Conservation (phyloP, 2,797 vertebrate genomes). For the Neosilurus mollespiculum region DNA sequence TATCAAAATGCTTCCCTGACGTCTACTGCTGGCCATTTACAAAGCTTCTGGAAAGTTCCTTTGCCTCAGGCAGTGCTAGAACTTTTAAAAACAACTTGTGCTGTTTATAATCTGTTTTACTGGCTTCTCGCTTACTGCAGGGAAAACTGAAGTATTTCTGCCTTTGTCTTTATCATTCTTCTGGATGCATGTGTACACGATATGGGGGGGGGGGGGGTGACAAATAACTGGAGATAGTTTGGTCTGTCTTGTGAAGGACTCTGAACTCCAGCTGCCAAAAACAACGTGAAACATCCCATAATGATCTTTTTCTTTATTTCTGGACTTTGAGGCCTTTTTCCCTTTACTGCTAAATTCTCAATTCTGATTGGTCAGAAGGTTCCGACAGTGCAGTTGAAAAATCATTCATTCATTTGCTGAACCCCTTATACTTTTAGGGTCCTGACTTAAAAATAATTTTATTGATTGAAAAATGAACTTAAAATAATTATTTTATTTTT, state of each 20-base stretch:
- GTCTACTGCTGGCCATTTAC: background rate
- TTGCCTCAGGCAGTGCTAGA: background rate
- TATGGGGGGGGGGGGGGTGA: background rate
- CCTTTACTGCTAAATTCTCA: background rate
- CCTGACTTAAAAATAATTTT: too few relatives aligned
- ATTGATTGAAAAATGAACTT: too few relatives aligned
- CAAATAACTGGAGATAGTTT: too few relatives aligned
- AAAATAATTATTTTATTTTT: too few relatives aligned
- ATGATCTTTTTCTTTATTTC: background rate
- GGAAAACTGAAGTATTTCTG: too few relatives aligned
- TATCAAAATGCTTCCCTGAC: slow-evolving; percentile 15
- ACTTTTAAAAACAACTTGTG: background rate
- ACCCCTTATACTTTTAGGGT: too few relatives aligned
- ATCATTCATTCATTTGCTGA: too few relatives aligned
- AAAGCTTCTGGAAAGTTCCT: slow-evolving; percentile 26
- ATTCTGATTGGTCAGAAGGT: background rate
- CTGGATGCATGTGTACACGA: too few relatives aligned
- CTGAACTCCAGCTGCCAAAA: background rate
- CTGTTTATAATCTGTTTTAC: background rate
- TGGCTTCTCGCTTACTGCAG: background rate
- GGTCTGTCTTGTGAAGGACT: slow-evolving; percentile 6
- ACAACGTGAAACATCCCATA: background rate
- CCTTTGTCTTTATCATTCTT: background rate
- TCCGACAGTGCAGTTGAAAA: background rate
- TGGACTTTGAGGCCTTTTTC: background rate